A percentile compares a stretch with the other conserved stretches of the same genome.
phyloP scores from a whole-genome alignment of 2,113 vertebrate genomes.

The Anolis carolinensis region DNA sequence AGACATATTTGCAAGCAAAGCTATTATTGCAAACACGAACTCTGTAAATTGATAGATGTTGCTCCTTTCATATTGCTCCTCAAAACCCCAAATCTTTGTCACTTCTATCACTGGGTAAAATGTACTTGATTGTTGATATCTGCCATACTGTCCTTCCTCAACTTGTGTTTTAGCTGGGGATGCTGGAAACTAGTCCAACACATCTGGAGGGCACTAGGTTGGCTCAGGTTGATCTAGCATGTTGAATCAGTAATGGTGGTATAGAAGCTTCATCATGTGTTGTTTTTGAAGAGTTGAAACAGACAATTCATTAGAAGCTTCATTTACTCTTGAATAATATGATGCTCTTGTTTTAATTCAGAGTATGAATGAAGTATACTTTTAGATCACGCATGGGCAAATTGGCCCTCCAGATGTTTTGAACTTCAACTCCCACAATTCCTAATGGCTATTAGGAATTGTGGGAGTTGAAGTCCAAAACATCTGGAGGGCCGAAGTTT shows the following conservation, averaged over 20 bases:
- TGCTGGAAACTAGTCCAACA: neutral
- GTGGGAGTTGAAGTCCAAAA: too few species aligned
- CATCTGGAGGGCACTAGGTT: neutral
- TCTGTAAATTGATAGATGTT: slow-evolving; percentile 29
- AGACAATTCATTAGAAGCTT: neutral
- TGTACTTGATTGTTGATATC: neutral
- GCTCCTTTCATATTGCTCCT: slow-evolving; percentile 22
- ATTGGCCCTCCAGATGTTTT: too few species aligned
- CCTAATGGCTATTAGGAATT: too few species aligned
- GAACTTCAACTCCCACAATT: too few species aligned
- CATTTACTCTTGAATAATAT: neutral
- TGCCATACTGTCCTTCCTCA: neutral
- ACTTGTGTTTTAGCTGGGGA: neutral
- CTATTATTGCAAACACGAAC: slow-evolving; percentile 31
- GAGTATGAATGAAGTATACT: neutral
- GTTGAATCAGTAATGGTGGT: neutral
- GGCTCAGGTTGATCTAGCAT: neutral
- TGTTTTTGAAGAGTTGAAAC: neutral
- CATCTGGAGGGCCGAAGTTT: too few species aligned
- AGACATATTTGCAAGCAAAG: slow-evolving; percentile 39
- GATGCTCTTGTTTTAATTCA: neutral
- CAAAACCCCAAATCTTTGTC: slow-evolving; percentile 12
- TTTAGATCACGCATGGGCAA: too few species aligned
- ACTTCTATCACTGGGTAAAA: neutral
- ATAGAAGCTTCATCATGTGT: neutral